phyloP scores from a whole-genome alignment of 2,113 vertebrate genomes.

The Rhipidura dahli region DNA sequence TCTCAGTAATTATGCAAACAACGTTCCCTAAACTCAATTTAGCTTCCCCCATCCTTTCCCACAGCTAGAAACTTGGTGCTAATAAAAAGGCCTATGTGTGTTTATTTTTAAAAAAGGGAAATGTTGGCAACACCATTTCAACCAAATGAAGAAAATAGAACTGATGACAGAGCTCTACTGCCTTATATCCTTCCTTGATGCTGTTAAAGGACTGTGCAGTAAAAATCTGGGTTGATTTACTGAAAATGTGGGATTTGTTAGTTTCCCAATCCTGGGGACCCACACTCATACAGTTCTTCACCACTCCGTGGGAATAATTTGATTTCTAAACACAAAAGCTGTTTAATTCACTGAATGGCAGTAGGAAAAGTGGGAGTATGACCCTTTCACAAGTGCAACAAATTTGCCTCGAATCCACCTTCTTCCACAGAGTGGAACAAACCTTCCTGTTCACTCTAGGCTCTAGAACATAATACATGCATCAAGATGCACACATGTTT shows the following conservation, averaged over 20 bases:
- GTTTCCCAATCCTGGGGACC: neutral
- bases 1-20: slow-evolving; percentile 36
- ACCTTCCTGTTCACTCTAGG: neutral
- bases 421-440: neutral
- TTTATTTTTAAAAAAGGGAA: neutral
- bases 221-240: neutral
- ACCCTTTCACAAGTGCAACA: neutral
- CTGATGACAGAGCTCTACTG: neutral
- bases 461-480: neutral
- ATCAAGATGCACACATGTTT: neutral
- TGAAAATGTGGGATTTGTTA: neutral
- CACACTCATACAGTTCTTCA: neutral
- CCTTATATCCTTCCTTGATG: neutral
- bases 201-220: neutral
- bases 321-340: neutral
- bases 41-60: slow-evolving; percentile 2
- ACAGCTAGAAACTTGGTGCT: neutral
- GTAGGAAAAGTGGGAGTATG: neutral
- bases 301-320: neutral
- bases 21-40: slow-evolving; percentile 39
- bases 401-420: neutral
- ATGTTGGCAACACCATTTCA: neutral
- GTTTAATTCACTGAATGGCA: neutral
- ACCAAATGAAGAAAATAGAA: neutral
- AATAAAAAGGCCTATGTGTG: neutral